These are phyloP conservation scores for Aphelenchoides fujianensis DNA, from an alignment of 1,140 invertebrate genomes.

Conservation along the genomic window DNA sequence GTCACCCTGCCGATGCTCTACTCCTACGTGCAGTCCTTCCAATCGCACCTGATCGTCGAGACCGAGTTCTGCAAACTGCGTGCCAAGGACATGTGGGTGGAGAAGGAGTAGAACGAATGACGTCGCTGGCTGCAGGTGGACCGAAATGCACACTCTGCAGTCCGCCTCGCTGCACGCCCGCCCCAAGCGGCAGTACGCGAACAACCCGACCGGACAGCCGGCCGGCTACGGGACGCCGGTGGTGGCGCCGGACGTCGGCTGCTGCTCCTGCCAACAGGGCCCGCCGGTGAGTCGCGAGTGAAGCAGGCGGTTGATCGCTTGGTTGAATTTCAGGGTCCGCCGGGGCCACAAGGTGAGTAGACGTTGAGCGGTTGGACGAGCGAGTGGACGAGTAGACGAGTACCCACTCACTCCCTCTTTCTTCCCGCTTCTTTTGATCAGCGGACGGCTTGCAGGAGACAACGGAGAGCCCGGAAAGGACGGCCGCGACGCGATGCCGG, in stretches of 20 bases:
- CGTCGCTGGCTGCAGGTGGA: too few relatives aligned
- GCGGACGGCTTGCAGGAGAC: slow-evolving; percentile 29
- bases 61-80: slow-evolving; percentile 58
- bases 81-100: slow-evolving; percentile 41
- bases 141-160: slow-evolving; percentile 54
- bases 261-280: slow-evolving; percentile 57
- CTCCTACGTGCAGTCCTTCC: slow-evolving; percentile 59
- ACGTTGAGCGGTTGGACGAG: background rate
- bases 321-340: too few relatives aligned
- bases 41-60: slow-evolving; percentile 57
- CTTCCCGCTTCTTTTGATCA: too few relatives aligned
- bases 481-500: slow-evolving; percentile 27
- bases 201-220: slow-evolving; percentile 5
- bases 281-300: slow-evolving; percentile 41
- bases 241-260: slow-evolving; percentile 34
- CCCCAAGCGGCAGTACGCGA: slow-evolving; percentile 48
- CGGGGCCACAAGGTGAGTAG: background rate
- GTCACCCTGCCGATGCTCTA: slow-evolving; percentile 62
- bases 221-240: slow-evolving; percentile 38
- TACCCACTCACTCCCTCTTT: too few relatives aligned
- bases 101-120: too few relatives aligned
- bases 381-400: background rate
- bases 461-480: slow-evolving; percentile 51
- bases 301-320: too few relatives aligned
- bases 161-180: slow-evolving; percentile 9